Percentiles rank a stretch among this genome's conserved stretches.
phyloP scores from a whole-genome alignment of 1,140 invertebrate species.

The Olivierus martensii region DNA sequence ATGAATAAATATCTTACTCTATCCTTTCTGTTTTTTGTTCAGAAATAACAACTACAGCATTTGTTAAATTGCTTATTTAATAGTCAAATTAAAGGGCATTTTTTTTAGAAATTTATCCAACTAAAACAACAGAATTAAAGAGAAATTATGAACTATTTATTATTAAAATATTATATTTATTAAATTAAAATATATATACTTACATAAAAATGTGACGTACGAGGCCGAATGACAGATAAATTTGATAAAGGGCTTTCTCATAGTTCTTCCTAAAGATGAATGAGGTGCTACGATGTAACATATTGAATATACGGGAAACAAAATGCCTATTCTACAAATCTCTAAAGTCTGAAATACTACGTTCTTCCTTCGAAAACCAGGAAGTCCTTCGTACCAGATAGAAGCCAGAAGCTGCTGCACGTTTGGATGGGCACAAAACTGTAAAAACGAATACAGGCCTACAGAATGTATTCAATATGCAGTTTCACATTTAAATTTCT shows the following conservation, averaged over 20 bases:
- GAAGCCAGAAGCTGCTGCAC: constrained; percentile 93
- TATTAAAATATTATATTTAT: too few relatives aligned
- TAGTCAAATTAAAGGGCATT: too few relatives aligned
- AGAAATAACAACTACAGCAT: too few relatives aligned
- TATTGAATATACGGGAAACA: constrained; percentile 89
- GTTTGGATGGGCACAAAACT: constrained; percentile 98
- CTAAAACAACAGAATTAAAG: too few relatives aligned
- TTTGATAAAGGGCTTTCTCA: constrained; percentile 96
- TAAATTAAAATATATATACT: constrained; percentile 26
- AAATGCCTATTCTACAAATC: constrained; percentile 79
- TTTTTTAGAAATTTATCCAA: too few relatives aligned
- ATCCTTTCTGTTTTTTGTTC: too few relatives aligned
- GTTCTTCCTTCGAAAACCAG: constrained; percentile 91
- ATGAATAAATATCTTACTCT: too few relatives aligned
- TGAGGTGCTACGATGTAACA: constrained; percentile 87
- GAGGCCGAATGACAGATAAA: constrained; percentile 97
- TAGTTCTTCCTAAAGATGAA: constrained; percentile 72
- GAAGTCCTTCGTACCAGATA: constrained; percentile 96
- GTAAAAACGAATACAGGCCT: constrained; percentile 8
- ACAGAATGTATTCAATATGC: too few relatives aligned
- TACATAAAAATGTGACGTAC: constrained; percentile 88
- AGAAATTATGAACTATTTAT: too few relatives aligned
- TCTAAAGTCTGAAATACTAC: constrained; percentile 84
- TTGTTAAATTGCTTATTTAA: too few relatives aligned
- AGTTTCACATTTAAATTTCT: too few relatives aligned